phyloP scores from a whole-genome alignment of 2,113 vertebrate genomes.

The Microcebus murinus region DNA sequence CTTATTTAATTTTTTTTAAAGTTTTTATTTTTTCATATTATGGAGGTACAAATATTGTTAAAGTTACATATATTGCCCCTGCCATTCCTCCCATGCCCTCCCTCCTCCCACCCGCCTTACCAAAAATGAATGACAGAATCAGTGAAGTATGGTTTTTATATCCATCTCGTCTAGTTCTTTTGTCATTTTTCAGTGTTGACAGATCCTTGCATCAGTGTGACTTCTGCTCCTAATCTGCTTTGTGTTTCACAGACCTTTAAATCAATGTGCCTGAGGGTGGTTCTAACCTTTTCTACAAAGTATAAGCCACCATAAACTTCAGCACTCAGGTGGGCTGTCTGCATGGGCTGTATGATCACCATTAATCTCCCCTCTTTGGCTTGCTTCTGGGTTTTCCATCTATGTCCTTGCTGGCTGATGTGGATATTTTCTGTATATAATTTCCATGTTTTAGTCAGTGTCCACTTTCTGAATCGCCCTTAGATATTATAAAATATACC shows the following conservation, averaged over 20 bases:
- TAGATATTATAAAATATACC: not conserved
- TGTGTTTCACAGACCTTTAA: not conserved
- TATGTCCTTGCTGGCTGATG: not conserved
- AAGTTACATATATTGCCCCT: too few relatives aligned
- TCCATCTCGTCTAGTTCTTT: not conserved
- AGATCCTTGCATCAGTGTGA: not conserved
- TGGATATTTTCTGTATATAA: not conserved
- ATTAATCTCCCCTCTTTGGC: not conserved
- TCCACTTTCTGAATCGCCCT: not conserved
- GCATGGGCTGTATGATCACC: not conserved
- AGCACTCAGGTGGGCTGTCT: not conserved
- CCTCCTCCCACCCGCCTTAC: too few relatives aligned
- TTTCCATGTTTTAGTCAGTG: not conserved
- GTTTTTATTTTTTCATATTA: too few relatives aligned
- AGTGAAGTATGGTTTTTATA: not conserved
- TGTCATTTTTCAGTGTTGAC: not conserved
- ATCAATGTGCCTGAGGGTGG: not conserved
- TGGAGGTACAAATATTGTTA: too few relatives aligned
- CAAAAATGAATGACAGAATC: not conserved
- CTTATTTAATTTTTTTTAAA: not conserved
- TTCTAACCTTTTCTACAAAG: not conserved
- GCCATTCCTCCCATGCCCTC: too few relatives aligned
- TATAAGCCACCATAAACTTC: not conserved
- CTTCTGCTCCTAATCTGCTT: slow-evolving; percentile 1
- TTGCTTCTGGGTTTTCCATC: not conserved